Percentiles rank a stretch among this genome's conserved stretches.
phyloP scores from a whole-genome alignment of 2,888 invertebrate genomes.

The Mythimna loreyi region DNA sequence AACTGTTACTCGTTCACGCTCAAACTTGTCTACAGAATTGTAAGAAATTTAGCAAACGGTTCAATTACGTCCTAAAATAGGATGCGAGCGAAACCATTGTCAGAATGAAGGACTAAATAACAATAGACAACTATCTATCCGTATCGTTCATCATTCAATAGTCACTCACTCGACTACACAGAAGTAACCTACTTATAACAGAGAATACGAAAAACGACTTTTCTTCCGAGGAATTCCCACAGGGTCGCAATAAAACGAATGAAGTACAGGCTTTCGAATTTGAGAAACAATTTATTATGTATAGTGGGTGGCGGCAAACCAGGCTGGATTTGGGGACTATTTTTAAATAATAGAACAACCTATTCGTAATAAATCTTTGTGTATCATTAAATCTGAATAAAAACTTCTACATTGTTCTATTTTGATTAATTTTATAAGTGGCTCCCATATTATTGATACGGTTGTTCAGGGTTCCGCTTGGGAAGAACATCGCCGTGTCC shows the following conservation, averaged over 20 bases:
- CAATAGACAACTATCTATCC: slow-evolving; percentile 17
- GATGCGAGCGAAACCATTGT: too few species aligned
- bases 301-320: neutral
- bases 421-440: slow-evolving; percentile 2
- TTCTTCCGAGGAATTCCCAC: slow-evolving; percentile 23
- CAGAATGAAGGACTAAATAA: slow-evolving; percentile 10
- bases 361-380: neutral
- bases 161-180: slow-evolving; percentile 16
- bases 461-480: too few species aligned
- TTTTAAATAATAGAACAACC: neutral
- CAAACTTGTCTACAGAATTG: too few species aligned
- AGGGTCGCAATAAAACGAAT: slow-evolving; percentile 25
- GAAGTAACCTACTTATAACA: slow-evolving; percentile 13
- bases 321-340: slow-evolving; percentile 3
- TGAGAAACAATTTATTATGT: slow-evolving; percentile 16
- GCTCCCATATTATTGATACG: neutral
- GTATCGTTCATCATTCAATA: slow-evolving; percentile 31
- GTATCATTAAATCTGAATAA: neutral
- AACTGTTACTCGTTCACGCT: too few species aligned
- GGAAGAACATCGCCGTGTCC: too few species aligned
- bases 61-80: too few species aligned
- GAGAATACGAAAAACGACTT: slow-evolving; percentile 14
- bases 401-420: neutral
- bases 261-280: slow-evolving; percentile 9
- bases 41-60: too few species aligned